Conservation (phyloP, 2,888 invertebrate species). For the Julus scandinavius region DNA sequence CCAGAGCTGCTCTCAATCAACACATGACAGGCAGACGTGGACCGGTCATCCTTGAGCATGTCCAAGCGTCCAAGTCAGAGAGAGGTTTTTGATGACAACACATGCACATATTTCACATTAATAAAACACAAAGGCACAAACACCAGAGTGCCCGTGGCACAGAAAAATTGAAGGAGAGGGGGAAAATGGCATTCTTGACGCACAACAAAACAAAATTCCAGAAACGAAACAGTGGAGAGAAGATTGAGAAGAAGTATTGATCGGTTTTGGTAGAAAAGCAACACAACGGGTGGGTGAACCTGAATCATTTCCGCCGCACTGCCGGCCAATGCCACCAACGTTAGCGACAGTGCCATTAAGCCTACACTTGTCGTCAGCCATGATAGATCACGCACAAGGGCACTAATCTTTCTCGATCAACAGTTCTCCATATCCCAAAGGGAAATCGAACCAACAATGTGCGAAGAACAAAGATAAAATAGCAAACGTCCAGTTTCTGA, state of each 20-base stretch:
- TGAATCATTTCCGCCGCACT: constrained; percentile 26
- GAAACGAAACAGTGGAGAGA: neutral
- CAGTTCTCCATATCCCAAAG: neutral
- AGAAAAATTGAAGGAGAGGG: too few relatives aligned
- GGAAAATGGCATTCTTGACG: too few relatives aligned
- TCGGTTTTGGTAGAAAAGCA: neutral
- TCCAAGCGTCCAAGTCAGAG: neutral
- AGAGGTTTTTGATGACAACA: neutral
- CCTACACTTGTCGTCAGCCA: neutral
- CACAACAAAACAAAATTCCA: neutral
- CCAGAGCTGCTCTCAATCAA: neutral
- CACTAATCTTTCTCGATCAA: neutral
- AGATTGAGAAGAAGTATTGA: constrained; percentile 28
- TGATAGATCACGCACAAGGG: neutral
- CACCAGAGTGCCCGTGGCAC: too few relatives aligned
- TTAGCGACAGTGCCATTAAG: neutral
- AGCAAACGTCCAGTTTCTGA: neutral
- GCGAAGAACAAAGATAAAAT: too few relatives aligned
- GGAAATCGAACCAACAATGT: neutral
- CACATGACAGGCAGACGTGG: neutral
- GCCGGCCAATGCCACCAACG: neutral
- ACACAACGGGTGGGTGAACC: neutral
- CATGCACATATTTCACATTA: neutral
- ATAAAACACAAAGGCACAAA: neutral
- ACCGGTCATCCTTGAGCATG: neutral